These are phyloP conservation scores for Gandaritis pyraliata DNA, from an alignment of 2,888 invertebrate genomes.

Conservation along the genomic window DNA sequence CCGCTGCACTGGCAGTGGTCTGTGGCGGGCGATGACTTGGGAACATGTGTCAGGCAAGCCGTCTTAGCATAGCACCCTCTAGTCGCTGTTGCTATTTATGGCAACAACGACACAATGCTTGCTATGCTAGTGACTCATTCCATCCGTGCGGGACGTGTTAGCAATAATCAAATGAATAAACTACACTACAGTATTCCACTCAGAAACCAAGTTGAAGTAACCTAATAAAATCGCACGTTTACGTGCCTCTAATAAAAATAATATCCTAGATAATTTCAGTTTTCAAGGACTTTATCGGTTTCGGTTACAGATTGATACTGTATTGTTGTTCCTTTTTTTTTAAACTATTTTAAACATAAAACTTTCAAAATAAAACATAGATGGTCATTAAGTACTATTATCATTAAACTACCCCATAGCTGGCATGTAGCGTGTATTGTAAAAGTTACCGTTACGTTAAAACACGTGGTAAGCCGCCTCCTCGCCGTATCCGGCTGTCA, in stretches of 20 bases:
- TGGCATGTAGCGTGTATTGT: slow-evolving; percentile 29
- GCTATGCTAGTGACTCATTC: slow-evolving; percentile 64
- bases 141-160: slow-evolving; percentile 54
- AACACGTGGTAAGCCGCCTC: slow-evolving; percentile 66
- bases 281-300: too few species aligned
- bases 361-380: too few species aligned
- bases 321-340: too few species aligned
- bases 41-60: slow-evolving; percentile 49
- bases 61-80: slow-evolving; percentile 57
- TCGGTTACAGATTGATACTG: too few species aligned
- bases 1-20: slow-evolving; percentile 32
- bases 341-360: too few species aligned
- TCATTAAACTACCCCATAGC: slow-evolving; percentile 10
- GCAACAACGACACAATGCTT: slow-evolving; percentile 66
- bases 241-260: neutral
- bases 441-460: slow-evolving; percentile 58
- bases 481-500: slow-evolving; percentile 69
- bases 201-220: slow-evolving; percentile 42
- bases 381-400: neutral
- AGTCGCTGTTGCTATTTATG: slow-evolving; percentile 68
- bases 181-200: slow-evolving; percentile 55
- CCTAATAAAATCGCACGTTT: slow-evolving; percentile 16
- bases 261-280: too few species aligned
- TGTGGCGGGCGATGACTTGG: slow-evolving; percentile 52
- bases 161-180: slow-evolving; percentile 56